Evolutionary conservation across 2,888 invertebrate genomes (phyloP), one percentile per base, ranked within the genome.

Genomic region (Ochlodes sylvanus): DNA sequence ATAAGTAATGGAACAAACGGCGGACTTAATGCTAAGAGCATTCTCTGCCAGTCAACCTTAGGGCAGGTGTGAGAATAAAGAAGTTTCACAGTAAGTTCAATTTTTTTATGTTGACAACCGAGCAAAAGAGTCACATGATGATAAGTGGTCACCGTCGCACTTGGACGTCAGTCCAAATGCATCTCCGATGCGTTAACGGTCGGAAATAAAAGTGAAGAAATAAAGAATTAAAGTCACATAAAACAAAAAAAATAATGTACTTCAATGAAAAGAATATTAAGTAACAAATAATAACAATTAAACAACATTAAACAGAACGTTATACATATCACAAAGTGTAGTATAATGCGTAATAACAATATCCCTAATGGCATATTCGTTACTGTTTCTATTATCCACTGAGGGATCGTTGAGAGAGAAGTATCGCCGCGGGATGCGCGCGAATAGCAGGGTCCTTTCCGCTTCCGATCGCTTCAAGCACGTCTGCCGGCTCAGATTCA

Each of bases 391-490:
- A 47, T 41, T 57, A 57, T 17, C 38, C 57, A 19, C 34, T 21
- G 14, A 2, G 32, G 27, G 14, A 19, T 21, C 47, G 15, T 38
- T 34, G 34, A 63, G 71, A 61, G 63, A 71, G 66, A 63, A 69
- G 69, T 54, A 61, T 58, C 68, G 54, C 62, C n/a, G 44, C 69
- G 71, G 70, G 68, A 70, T 38, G 52, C 27, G 55, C 21, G 52
- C 27, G 55, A 19, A 66, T 61, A n/a, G 65, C 68, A n/a, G 63
- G 68, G 58, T 69, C 55, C 42, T 57, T 68, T 70, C 70, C 69
- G 66, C 7, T 69, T 69, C 71, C 71, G 69, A 60, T 70, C 68
- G 60, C 63, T 68, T 41, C 41, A 65, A 62, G 68, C 63, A 54
- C 44, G 63, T 17, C 60, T 44, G 21, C 69, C 69, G 60, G 68